These are phyloP conservation scores for Hartigia nigra DNA, from an alignment of 2,888 invertebrate species.

Conservation along the genomic window DNA sequence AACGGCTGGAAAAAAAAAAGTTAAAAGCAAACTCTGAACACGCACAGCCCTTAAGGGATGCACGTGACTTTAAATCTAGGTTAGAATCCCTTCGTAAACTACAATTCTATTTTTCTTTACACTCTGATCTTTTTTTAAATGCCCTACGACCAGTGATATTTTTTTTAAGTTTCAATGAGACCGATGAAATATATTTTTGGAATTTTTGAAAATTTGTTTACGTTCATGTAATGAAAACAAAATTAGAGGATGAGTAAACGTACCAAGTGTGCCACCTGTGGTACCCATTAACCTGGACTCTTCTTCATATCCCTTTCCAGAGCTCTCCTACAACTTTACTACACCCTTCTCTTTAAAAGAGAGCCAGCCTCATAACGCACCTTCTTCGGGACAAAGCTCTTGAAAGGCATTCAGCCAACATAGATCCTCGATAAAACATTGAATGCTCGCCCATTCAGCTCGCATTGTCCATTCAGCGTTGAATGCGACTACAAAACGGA, in stretches of 20 bases:
- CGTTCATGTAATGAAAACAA: constrained; percentile 48
- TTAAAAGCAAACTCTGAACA: constrained; percentile 43
- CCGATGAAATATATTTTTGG: background rate
- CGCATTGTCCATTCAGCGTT: constrained; percentile 33
- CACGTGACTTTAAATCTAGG: constrained; percentile 60
- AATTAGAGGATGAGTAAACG: constrained; percentile 59
- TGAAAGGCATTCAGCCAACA: constrained; percentile 55
- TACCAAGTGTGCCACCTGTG: constrained; percentile 56
- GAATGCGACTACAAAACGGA: constrained; percentile 39
- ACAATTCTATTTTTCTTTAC: background rate
- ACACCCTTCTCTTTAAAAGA: constrained; percentile 15
- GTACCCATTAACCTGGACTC: constrained; percentile 20
- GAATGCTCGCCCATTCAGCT: constrained; percentile 48
- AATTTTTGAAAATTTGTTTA: background rate
- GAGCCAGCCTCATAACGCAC: constrained; percentile 38
- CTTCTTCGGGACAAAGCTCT: constrained; percentile 46
- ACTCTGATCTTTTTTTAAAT: background rate
- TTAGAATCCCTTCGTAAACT: background rate
- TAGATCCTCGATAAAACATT: constrained; percentile 63
- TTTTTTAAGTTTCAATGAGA: background rate
- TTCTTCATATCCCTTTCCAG: constrained; percentile 14
- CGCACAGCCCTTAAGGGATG: constrained; percentile 43
- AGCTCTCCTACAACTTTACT: constrained; percentile 12
- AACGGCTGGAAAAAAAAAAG: constrained; percentile 30
- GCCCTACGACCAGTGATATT: background rate